Evolutionary conservation across 2,113 vertebrate species (phyloP), one percentile per base, ranked within the genome.

Genomic region (Stigmatopora argus): DNA sequence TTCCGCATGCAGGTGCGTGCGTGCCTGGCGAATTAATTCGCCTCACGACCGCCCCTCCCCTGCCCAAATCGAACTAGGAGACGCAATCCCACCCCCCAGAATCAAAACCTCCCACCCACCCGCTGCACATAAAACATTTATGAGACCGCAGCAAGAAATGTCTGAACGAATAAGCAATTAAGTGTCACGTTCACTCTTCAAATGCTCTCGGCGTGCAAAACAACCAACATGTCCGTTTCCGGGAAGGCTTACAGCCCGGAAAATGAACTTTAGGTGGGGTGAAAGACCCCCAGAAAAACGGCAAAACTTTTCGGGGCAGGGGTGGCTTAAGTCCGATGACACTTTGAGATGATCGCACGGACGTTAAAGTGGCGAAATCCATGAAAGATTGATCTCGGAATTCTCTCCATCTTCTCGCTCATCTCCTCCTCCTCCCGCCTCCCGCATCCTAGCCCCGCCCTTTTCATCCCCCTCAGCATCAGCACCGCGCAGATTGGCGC

Each of bases 71-170:
- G 26, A 31, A 31, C 26, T 31, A 31, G 26, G 26, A 31, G 26
- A 31, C 2, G 26, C 26, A 31, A 31, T 31, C 63, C 69, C 70
- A 66, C 65, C 77, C 70, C 69, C 53, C 23, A 15, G 53, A 72
- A 8, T 17, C 47, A 3, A 51, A 19, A 11, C 69, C 89, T 85
- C 90, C 90, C 89, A 84, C 91, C 91, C 89, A 89, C 90, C 90
- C 90, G 89, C 90, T 92, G 91, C 90, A 87, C 91, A 93, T 94
- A 91, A 94, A 94, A 94, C 91, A 95, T 94, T 94, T 90, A 94
- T 94, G 88, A 87, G 89, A 75, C 89, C 77, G 62, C 62, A 49
- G 73, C 73, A 73, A 84, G 65, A 85, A 76, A 74, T 73, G 68
- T 68, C 80, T 47, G 64, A 52, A 55, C 66, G 72, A 73, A 78